These are phyloP conservation scores for Tretioscincus oriximinensis DNA, from an alignment of 2,113 vertebrate species.

Conservation along the genomic window DNA sequence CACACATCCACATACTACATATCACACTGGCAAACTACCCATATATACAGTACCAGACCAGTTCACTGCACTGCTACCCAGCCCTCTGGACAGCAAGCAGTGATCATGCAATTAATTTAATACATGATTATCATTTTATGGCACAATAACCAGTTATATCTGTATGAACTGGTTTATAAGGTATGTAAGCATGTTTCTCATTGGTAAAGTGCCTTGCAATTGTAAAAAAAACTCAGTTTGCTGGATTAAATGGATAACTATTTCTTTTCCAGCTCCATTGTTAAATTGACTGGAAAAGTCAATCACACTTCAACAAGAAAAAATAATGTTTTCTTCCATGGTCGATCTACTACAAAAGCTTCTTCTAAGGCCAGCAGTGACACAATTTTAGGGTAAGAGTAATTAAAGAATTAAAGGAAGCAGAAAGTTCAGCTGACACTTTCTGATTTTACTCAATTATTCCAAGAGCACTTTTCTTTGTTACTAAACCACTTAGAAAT, in stretches of 20 bases:
- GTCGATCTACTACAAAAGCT: background rate
- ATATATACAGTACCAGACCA: no score
- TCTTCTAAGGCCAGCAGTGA: slow-evolving; percentile 1
- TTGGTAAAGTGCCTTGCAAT: no score
- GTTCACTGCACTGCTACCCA: no score
- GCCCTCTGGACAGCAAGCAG: no score
- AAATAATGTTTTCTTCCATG: background rate
- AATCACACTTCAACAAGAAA: background rate
- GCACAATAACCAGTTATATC: no score
- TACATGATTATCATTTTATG: no score
- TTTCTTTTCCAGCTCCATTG: background rate
- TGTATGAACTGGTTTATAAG: no score
- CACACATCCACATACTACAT: no score
- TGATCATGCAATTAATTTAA: no score
- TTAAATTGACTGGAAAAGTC: background rate
- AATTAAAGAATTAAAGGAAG: background rate
- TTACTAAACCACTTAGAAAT: background rate
- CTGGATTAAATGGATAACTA: background rate
- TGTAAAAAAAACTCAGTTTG: no score
- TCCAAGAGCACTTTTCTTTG: background rate
- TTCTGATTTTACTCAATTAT: background rate
- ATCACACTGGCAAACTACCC: no score
- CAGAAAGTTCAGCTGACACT: background rate
- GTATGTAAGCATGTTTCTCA: no score
- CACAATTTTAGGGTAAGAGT: background rate